Conservation (phyloP, 2,797 vertebrate species). For the Poecilia picta region DNA sequence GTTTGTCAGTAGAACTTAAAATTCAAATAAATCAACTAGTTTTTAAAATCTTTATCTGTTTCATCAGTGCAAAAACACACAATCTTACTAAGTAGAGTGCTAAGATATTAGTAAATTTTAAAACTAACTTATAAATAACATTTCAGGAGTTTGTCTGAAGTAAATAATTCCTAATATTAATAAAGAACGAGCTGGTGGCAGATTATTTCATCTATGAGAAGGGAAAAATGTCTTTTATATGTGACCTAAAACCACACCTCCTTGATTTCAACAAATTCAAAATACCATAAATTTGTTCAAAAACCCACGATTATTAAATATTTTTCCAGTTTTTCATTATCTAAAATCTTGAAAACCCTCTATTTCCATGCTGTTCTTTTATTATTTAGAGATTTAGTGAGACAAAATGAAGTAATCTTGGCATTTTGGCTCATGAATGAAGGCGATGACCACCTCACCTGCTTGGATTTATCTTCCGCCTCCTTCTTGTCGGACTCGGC, state of each 20-base stretch:
- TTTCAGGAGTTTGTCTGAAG: too few relatives aligned
- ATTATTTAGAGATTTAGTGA: background rate
- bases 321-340: background rate
- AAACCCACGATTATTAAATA: background rate
- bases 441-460: conserved; percentile 79
- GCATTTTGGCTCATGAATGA: background rate
- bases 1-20: background rate
- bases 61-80: background rate
- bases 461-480: conserved; percentile 92
- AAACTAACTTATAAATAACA: too few relatives aligned
- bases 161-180: too few relatives aligned
- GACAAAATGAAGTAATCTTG: background rate
- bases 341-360: background rate
- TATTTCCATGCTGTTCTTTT: background rate
- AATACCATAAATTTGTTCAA: background rate
- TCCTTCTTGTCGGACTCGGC: conserved; percentile 91
- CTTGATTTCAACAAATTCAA: background rate
- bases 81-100: too few relatives aligned
- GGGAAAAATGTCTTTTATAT: background rate
- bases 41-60: background rate
- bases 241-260: background rate
- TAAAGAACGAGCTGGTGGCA: too few relatives aligned
- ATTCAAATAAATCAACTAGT: background rate
- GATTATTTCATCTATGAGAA: too few relatives aligned
- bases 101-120: too few relatives aligned